Conservation (phyloP, 2,113 vertebrate genomes). For the Cryptomyrus ogoouensis region DNA sequence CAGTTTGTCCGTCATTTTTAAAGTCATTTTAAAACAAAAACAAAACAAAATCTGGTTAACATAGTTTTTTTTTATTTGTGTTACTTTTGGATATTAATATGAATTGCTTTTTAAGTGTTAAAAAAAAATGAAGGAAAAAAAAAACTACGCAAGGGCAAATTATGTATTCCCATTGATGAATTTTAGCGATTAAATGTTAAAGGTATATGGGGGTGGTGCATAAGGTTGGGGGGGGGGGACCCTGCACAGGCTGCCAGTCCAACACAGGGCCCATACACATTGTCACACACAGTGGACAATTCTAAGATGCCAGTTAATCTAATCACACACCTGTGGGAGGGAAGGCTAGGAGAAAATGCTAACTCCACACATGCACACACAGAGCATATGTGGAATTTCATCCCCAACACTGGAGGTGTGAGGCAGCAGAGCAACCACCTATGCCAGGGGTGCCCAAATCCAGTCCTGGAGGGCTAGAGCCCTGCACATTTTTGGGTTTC, state of each 20-base stretch:
- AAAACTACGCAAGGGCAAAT: background rate
- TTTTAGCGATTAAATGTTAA: background rate
- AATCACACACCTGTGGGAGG: background rate
- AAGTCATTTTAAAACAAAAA: background rate
- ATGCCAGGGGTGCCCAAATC: background rate
- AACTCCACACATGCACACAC: background rate
- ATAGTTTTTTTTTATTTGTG: background rate
- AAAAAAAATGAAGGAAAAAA: background rate
- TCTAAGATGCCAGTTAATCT: too few species aligned
- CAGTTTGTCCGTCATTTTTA: background rate
- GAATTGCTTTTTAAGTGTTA: background rate
- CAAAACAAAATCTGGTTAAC: background rate
- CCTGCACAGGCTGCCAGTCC: too few species aligned
- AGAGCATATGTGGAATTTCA: background rate
- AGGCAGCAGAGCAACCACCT: too few species aligned
- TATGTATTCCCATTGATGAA: background rate
- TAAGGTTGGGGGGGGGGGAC: background rate
- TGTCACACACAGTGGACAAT: too few species aligned
- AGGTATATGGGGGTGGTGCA: background rate
- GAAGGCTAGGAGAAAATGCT: background rate
- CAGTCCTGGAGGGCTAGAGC: too few species aligned
- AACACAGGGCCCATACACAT: background rate
- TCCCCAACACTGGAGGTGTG: background rate
- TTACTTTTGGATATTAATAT: background rate
- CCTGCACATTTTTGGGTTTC: too few species aligned